Base-by-base conservation (phyloP, 1,140 invertebrate genomes). In the Atta colombica region DNA sequence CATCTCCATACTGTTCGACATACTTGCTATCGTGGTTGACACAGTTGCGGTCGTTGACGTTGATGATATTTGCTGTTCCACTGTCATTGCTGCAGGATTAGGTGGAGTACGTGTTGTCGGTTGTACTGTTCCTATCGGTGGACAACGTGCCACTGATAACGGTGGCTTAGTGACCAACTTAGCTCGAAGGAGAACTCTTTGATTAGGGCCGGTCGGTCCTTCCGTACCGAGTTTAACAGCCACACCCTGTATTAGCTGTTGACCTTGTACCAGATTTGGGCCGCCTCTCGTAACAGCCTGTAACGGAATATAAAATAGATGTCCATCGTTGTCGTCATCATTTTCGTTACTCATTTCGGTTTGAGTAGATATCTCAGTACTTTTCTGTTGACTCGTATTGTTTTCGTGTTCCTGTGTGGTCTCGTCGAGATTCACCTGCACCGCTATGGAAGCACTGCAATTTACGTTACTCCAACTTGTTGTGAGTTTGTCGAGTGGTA, bases 281-380 rank as follows among this genome's bases (percentile, higher is more conserved):
- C 94, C 96, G 16, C 94, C 95, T 21, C 94, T 94, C 3, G 95
- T 95, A 0, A 96, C 95, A 10, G 96, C 96, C 91, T 97, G 96
- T 2, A 97, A 88, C 0, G 97, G 97, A 92, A 97, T 97, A 85
- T 97, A 97, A 92, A 97, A 97, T n/a, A 97, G 94, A 65, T 97
- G 96, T 18, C 96, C 96, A 39, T 95, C 96, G 14, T 93, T 93
- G 10, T 95, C 94, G 18, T 95, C 95, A 61, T 95, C 95, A 61
- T 95, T 94, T 14, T 94, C 94, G 55, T 95, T 95, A 66, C 94
- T 94, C 28, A 85, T 95, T 51, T 96, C 96, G 0, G 96, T 96
- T 84, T 96, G 96, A 2, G 96, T 96, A 5, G 96, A 96, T 89
- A 95, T 96, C 85, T 96, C 96, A 3, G 94, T 95, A 75, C 93